Evolutionary conservation across 2,113 vertebrate species (phyloP).

Genomic region (Megaptera novaeangliae): DNA sequence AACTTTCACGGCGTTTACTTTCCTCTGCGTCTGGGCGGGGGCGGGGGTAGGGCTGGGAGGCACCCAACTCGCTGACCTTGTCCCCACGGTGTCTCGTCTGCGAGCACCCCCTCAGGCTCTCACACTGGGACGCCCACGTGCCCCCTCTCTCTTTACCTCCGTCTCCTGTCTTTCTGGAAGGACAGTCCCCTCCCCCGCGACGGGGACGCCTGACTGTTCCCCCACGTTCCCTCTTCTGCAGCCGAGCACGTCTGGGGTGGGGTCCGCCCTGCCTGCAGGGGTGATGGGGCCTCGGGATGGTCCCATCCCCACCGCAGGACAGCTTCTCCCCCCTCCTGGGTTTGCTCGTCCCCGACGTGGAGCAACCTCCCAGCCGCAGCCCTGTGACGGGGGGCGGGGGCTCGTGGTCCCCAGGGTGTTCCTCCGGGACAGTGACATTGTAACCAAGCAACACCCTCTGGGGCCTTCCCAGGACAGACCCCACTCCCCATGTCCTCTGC

Average conservation of each 20-base stretch:
- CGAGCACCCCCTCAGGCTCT: fast-evolving
- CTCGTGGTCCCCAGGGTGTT: background rate
- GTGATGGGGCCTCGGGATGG: fast-evolving
- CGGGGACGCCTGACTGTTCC: background rate
- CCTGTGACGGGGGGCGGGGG: background rate
- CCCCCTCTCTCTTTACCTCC: background rate
- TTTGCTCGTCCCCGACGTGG: background rate
- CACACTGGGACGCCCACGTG: background rate
- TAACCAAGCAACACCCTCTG: background rate
- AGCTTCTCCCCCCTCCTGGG: background rate
- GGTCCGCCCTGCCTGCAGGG: fast-evolving
- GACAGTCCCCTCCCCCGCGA: background rate
- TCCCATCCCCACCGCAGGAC: background rate
- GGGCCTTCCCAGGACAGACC: background rate
- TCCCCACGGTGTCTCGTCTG: background rate
- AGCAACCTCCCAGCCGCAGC: no score
- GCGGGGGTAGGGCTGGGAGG: no score
- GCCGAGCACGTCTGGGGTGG: fast-evolving
- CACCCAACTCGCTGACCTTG: background rate
- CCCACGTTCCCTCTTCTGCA: background rate
- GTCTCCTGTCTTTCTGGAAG: background rate
- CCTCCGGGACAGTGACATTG: background rate
- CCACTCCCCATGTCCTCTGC: background rate
- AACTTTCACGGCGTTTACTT: fast-evolving
- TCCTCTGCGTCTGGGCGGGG: background rate